Conservation (phyloP, 2,113 vertebrate species). For the Heptranchias perlo region DNA sequence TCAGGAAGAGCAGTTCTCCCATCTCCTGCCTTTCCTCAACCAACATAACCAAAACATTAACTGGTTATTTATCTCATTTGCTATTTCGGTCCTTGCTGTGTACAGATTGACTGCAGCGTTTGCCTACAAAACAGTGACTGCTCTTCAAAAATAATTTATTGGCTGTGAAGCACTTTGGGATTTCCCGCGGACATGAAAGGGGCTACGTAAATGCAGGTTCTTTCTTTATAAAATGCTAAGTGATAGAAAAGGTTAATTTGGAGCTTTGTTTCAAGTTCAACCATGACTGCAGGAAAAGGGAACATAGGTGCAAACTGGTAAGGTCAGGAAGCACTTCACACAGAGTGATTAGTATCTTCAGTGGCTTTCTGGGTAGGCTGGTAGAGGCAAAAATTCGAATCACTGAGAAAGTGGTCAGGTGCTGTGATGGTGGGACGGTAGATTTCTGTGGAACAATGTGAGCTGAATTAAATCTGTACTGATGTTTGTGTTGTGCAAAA, state of each 20-base stretch:
- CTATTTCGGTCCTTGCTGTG: not conserved
- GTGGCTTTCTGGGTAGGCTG: not conserved
- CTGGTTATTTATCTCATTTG: not conserved
- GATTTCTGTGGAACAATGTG: not conserved
- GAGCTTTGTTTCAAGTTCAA: not conserved
- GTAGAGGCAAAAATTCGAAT: not conserved
- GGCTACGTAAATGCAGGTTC: not conserved
- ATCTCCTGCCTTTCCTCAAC: not conserved
- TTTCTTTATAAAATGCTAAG: not conserved
- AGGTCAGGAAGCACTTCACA: not conserved
- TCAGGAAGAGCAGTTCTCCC: not conserved
- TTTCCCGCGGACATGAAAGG: no score
- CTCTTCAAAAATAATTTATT: not conserved
- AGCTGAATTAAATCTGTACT: not conserved
- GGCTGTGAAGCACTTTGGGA: not conserved
- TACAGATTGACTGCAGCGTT: not conserved
- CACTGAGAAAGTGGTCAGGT: not conserved
- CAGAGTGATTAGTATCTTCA: not conserved
- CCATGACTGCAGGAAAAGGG: not conserved
- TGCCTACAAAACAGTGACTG: not conserved
- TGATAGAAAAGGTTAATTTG: not conserved
- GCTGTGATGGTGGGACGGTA: not conserved
- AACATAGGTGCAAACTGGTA: not conserved
- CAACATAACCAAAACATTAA: not conserved
- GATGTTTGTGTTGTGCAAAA: not conserved